A percentile compares a stretch with the other conserved stretches of the same genome.
These are phyloP conservation scores for Monarcha castaneiventris DNA, from an alignment of 2,113 vertebrate species.

Conservation along the genomic window DNA sequence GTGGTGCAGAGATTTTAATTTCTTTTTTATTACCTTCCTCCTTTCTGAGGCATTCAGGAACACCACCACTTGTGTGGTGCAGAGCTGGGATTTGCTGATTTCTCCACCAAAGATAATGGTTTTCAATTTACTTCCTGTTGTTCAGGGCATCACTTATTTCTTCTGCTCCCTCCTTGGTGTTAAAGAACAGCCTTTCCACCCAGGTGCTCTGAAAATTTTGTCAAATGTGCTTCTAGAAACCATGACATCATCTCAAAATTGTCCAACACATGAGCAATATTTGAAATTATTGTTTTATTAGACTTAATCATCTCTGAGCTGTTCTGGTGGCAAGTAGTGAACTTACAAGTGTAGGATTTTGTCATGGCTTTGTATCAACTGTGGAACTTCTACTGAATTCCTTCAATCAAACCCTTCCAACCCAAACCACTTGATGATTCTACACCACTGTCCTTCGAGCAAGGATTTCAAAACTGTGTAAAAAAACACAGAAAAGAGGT, in stretches of 20 bases:
- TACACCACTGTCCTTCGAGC: not conserved
- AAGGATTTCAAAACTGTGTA: not conserved
- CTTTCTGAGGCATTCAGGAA: not conserved
- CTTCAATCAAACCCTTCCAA: not conserved
- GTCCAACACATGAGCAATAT: not conserved
- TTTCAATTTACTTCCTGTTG: not conserved
- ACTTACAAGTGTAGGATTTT: not conserved
- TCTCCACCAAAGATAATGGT: not conserved
- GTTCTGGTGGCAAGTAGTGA: not conserved
- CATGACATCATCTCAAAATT: not conserved
- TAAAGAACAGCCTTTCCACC: not conserved
- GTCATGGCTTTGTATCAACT: not conserved
- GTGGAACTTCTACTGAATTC: not conserved
- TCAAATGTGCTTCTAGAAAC: not conserved
- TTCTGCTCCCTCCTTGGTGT: not conserved
- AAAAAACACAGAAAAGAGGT: not conserved
- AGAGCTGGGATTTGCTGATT: not conserved
- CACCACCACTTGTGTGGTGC: not conserved
- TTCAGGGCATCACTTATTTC: not conserved
- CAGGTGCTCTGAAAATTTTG: not conserved
- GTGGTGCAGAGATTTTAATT: not conserved
- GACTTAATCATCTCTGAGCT: not conserved
- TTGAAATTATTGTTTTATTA: not conserved
- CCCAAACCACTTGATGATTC: not conserved
- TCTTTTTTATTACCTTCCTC: not conserved